These are phyloP conservation scores for Gandaritis pyraliata DNA, from an alignment of 2,888 invertebrate species.

Conservation along the genomic window DNA sequence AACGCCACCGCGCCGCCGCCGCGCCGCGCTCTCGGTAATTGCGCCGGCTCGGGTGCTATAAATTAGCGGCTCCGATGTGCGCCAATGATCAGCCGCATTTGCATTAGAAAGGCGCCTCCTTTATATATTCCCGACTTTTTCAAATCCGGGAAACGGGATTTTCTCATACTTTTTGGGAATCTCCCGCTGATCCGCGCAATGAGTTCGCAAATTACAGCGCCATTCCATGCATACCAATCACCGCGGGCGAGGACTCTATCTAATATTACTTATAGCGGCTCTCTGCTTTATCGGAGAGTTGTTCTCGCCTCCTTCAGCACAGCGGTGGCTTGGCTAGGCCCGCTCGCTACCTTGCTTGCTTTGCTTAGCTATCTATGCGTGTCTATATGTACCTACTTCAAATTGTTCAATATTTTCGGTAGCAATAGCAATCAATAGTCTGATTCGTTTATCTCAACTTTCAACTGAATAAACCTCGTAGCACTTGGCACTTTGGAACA, in stretches of 20 bases:
- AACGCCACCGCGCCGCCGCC: too few relatives aligned
- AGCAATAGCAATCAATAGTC: too few relatives aligned
- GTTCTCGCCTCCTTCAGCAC: neutral
- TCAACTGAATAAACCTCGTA: too few relatives aligned
- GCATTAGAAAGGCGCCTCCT: constrained; percentile 56
- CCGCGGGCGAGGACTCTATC: neutral
- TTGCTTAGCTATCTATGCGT: too few relatives aligned
- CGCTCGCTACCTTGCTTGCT: too few relatives aligned
- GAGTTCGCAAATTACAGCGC: constrained; percentile 68
- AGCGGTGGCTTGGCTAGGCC: too few relatives aligned
- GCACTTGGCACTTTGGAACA: too few relatives aligned
- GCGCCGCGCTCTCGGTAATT: neutral
- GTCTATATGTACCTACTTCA: too few relatives aligned
- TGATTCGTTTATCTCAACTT: too few relatives aligned
- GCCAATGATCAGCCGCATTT: constrained; percentile 62
- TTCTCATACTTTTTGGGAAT: constrained; percentile 55
- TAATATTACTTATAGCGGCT: too few relatives aligned
- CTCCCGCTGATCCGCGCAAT: constrained; percentile 66
- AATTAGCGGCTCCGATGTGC: constrained; percentile 58
- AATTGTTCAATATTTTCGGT: too few relatives aligned
- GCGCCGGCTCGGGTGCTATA: constrained; percentile 42
- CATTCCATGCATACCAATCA: constrained; percentile 68
- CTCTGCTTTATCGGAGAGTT: too few relatives aligned
- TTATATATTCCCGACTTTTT: constrained; percentile 31
- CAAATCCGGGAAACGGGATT: constrained; percentile 34